Evolutionary conservation across 2,113 vertebrate species (phyloP), one percentile per base, ranked within the genome.

Genomic region (Nyctereutes procyonoides): DNA sequence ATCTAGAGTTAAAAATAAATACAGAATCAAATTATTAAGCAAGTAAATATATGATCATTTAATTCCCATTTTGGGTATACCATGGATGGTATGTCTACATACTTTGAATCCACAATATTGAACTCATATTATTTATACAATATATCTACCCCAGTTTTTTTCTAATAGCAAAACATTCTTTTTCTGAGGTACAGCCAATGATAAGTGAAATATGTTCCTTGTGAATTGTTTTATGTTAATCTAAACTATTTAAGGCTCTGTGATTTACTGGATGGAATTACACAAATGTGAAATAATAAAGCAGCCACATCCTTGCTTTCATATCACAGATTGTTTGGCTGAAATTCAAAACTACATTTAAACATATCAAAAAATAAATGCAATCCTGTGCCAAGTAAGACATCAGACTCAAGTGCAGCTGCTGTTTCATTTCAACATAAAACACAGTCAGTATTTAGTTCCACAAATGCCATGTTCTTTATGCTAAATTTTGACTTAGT

Each of bases 261-360:
- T 86, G 88, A 94, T 97, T 98, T 98, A 95, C 65, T 96, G 71
- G 48, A 53, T 80, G 81, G 93, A 96, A 93, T 15, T 58, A 84
- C 10, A 95, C 92, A 96, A 92, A 97, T 97, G 83, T 88, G 76
- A 97, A 97, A 97, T 96, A 95, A 95, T 96, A 97, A 96, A 98
- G 76, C 93, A 95, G 80, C 17, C 32, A 85, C 76, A 92, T 81
- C 92, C 60, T 96, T 97, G 92, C 77, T 97, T 97, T 96, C 92
- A 92, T 92, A 96, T 97, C 85, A 90, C 67, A 94, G 48, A 93
- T 56, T 97, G 43, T 88, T 95, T 95, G 97, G 96, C 96, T 90
- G 80, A 82, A 95, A 97, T 96, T 98, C 96, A 97, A 95, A 96
- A 93, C 65, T 96, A 80, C 92, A 97, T 97, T 98, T 97, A 97